Conservation (phyloP, 2,113 vertebrate genomes). For the Zosterops hypoxanthus region DNA sequence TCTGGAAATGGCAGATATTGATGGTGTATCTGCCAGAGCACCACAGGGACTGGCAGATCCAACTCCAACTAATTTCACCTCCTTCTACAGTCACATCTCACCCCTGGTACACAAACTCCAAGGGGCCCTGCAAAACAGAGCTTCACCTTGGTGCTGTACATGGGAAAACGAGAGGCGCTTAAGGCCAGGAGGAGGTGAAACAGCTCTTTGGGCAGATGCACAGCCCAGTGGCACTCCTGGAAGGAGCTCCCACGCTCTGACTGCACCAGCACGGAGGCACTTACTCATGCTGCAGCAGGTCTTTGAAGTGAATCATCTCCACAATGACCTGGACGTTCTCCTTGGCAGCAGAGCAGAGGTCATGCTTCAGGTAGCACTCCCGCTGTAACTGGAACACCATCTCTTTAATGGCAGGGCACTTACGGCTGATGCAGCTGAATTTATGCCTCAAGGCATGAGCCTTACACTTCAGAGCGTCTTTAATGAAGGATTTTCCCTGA, state of each 20-base stretch:
- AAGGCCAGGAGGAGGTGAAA: slow-evolving; percentile 14
- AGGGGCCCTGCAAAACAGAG: not conserved
- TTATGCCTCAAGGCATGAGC: slow-evolving; percentile 93
- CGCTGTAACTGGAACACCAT: slow-evolving; percentile 97
- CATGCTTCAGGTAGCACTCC: slow-evolving; percentile 95
- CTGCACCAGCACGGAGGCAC: slow-evolving; percentile 61
- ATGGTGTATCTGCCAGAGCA: not conserved
- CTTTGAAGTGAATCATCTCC: slow-evolving; percentile 99
- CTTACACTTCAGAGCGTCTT: slow-evolving; percentile 97
- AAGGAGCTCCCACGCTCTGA: slow-evolving; percentile 63
- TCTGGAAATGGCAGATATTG: not conserved
- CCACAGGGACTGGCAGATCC: not conserved
- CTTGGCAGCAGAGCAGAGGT: slow-evolving; percentile 94
- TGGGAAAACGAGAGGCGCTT: slow-evolving; percentile 1
- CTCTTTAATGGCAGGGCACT: slow-evolving; percentile 96
- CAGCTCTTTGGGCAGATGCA: slow-evolving; percentile 30
- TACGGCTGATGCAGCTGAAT: slow-evolving; percentile 98
- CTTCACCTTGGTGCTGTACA: not conserved
- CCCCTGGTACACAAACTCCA: not conserved
- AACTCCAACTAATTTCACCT: not conserved
- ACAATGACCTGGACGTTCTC: slow-evolving; percentile 94
- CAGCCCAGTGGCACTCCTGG: slow-evolving; percentile 52
- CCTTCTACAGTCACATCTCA: not conserved
- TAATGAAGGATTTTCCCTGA: slow-evolving; percentile 99
- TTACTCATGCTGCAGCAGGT: slow-evolving; percentile 96